A percentile compares a stretch with the other conserved stretches of the same genome.
Evolutionary conservation across 2,888 invertebrate genomes (phyloP).

Genomic region (Drosophila anomelani): DNA sequence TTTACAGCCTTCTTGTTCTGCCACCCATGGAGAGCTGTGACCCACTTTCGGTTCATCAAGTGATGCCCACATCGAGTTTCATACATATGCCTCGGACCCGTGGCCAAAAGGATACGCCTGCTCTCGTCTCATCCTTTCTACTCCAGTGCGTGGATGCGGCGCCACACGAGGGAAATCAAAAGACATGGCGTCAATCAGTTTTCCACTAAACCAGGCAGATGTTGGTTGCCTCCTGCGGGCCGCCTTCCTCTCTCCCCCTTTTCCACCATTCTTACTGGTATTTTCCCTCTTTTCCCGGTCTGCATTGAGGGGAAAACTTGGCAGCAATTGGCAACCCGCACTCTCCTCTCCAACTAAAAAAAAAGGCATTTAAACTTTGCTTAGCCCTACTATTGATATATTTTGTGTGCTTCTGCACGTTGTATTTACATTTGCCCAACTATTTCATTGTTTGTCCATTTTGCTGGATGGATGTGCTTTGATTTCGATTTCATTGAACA

Average conservation of each 20-base stretch:
- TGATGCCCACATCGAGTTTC: conserved; percentile 37
- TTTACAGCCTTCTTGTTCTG: not conserved
- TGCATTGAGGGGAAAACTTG: conserved; percentile 13
- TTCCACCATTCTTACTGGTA: not conserved
- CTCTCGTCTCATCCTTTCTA: conserved; percentile 2
- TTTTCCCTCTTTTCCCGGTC: conserved; percentile 2
- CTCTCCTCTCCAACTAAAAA: not conserved
- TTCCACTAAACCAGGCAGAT: conserved; percentile 41
- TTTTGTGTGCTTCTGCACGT: conserved; percentile 14
- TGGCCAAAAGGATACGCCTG: conserved; percentile 16
- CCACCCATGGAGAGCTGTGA: conserved; percentile 14
- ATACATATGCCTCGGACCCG: conserved; percentile 13
- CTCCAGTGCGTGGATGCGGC: conserved; percentile 33
- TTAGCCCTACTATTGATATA: conserved; percentile 19
- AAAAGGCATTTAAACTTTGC: conserved; percentile 33
- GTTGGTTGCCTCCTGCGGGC: conserved; percentile 33
- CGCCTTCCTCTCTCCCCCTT: not conserved
- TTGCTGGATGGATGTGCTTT: conserved; percentile 36
- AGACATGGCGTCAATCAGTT: conserved; percentile 61
- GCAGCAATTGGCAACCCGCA: conserved; percentile 18
- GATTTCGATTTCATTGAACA: conserved; percentile 21
- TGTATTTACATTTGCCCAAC: conserved; percentile 67
- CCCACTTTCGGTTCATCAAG: conserved; percentile 34
- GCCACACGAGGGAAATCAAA: conserved; percentile 73
- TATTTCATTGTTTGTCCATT: conserved; percentile 71